Base-by-base conservation (phyloP, 2,888 invertebrate genomes). In the Congeria kusceri region DNA sequence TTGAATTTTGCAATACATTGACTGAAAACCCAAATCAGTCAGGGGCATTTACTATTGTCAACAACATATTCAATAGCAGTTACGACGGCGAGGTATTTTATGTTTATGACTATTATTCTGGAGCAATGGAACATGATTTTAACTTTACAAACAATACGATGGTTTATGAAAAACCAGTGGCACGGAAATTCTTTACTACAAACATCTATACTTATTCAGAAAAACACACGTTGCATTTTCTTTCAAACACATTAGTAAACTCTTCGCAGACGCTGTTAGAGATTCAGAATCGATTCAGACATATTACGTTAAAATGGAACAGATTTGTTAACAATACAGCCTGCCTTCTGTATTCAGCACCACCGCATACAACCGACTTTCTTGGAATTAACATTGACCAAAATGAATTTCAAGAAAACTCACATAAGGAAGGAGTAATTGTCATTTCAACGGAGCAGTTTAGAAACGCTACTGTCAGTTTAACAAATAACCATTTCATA, bases 321-420 rank as follows among this genome's bases (percentile, higher is more conserved):
- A 27, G 3, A 1, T 64, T 64, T 47, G 2, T 27, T 3, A 44
- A 39, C 28, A 64, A 64, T 27, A 27, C 39, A 15, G 13, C 25
- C 15, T 64, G 64, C 20, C 15, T 64, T 47, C 23, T 13, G 7
- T 25, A 46, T 20, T 23, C 13, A 1, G 23, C 44, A 20, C 25
- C 4, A 25, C 18, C 20, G 11, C 25, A 18, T 27, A 9, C 25
- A 20, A 7, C 13, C 5, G n/a, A 1, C 46, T 28, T 27, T 13
- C n/a, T 27, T 23, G 49, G 49, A 23, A 11, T 64, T 9, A 28
- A 27, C 28, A 64, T 67, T 7, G n/a, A n/a, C 15, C 28, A 44
- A n/a, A 73, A 73, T 44, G 15, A 18, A 39, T 67, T 73, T 53
- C 53, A n/a, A 44, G 49, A 46, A 27, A 64, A 64, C 20, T n/a